Base-by-base conservation (phyloP, 2,888 invertebrate species). In the Antheraea yamamai region DNA sequence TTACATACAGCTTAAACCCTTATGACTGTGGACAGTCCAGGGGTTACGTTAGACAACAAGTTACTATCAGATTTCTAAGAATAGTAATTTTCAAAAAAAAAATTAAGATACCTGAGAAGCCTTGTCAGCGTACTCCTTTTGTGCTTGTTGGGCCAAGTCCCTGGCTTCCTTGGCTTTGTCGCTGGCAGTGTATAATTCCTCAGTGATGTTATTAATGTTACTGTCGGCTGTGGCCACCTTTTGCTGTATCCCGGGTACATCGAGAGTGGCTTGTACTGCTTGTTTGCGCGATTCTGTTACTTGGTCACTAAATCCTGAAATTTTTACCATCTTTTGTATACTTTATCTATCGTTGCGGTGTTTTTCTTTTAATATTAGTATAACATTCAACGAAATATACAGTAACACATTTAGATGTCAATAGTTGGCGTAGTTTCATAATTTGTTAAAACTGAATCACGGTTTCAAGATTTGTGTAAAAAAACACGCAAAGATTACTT, bases 271-370 rank as follows among this genome's bases (percentile, higher is more conserved):
- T 78, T 97, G 95, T 70, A 96, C 95, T 0, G 99, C 99, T 79
- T 97, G 96, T 73, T 96, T 96, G 76, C 98, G 97, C 77, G 98
- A 98, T 79, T 97, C 97, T 80, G 98, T 96, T 0, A 99, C 98
- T 91, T 98, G 97, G 76, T 97, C 96, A 88, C 99, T 98, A 94
- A 99, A 99, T 87, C 97, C 98, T 97, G 84, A 26, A 66, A 66
- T 66, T 1, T 23, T 39, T n/a, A 58, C 58, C 7, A n/a, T n/a
- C 0, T 58, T 16, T 55, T 18, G 18, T 18, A 39, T 39, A 16
- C 1, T 6, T 16, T 18, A 55, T 20, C 2, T 2, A 58, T n/a
- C 58, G 58, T 58, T 58, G n/a, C 0, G 58, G n/a, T 55, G 55
- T 55, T 55, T 6, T 8, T 61, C n/a, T 1, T 52, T 26, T 35